Percentiles rank a stretch among this genome's conserved stretches.
phyloP scores from a whole-genome alignment of 2,888 invertebrate species.

The Leptinotarsa juncta region DNA sequence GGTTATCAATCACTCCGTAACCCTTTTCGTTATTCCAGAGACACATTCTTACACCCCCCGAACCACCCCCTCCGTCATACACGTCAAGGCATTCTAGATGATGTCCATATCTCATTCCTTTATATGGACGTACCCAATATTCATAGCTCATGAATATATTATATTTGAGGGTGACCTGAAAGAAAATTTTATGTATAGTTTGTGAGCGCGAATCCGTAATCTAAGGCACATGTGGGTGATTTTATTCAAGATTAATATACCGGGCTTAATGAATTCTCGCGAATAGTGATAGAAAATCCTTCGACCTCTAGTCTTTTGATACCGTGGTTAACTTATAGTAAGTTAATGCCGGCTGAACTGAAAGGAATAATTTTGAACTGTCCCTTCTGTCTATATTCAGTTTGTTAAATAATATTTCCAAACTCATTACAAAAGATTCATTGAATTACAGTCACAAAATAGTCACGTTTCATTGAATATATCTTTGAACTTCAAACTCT shows the following conservation, averaged over 20 bases:
- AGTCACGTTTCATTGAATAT: no score
- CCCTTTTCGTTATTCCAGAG: slow-evolving; percentile 50
- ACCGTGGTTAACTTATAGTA: neutral
- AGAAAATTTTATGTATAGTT: slow-evolving; percentile 48
- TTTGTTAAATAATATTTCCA: no score
- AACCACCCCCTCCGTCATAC: slow-evolving; percentile 32
- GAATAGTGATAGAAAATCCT: slow-evolving; percentile 33
- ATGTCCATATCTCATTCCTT: slow-evolving; percentile 52
- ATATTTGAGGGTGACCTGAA: slow-evolving; percentile 42
- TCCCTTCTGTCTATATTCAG: no score
- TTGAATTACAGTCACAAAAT: no score
- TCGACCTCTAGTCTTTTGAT: slow-evolving; percentile 18
- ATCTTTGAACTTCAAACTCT: no score
- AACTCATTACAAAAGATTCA: no score
- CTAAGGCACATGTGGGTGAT: slow-evolving; percentile 43
- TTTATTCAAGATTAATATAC: slow-evolving; percentile 49
- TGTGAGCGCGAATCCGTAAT: slow-evolving; percentile 40
- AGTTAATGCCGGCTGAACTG: neutral
- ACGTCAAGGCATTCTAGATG: slow-evolving; percentile 49
- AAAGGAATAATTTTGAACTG: no score
- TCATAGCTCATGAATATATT: slow-evolving; percentile 51
- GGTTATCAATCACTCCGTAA: slow-evolving; percentile 50
- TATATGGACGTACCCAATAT: slow-evolving; percentile 51
- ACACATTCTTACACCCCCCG: slow-evolving; percentile 45
- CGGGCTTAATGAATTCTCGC: slow-evolving; percentile 40